Evolutionary conservation across 1,140 invertebrate genomes (phyloP).

Genomic region (Drosophila orena): DNA sequence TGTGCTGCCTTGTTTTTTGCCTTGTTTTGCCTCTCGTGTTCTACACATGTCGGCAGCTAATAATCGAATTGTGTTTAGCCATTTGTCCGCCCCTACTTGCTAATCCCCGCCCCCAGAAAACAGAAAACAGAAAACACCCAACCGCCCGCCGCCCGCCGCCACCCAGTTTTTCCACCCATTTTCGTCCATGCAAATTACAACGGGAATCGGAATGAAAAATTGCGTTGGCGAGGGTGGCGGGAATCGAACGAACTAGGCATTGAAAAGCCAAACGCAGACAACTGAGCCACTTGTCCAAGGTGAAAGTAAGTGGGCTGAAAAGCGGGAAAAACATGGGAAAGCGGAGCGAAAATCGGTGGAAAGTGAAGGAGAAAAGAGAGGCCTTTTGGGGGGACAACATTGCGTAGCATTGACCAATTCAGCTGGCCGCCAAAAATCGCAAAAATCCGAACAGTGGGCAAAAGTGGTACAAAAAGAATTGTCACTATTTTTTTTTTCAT

Average conservation of each 20-base stretch:
- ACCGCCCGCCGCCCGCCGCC: not conserved
- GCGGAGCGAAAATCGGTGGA: not conserved
- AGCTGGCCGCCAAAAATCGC: conserved; percentile 57
- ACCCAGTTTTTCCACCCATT: conserved; percentile 2
- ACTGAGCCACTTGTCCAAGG: conserved; percentile 52
- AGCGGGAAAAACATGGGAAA: not conserved
- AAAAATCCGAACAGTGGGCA: conserved; percentile 4
- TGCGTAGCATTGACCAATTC: conserved; percentile 50
- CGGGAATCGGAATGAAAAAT: conserved; percentile 9
- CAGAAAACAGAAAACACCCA: conserved; percentile 19
- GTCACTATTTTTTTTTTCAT: too few species aligned
- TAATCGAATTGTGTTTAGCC: conserved; percentile 63
- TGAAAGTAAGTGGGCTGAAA: conserved; percentile 7
- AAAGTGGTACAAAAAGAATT: not conserved
- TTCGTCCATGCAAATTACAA: conserved; percentile 45
- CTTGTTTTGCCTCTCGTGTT: conserved; percentile 43
- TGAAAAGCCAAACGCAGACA: conserved; percentile 50
- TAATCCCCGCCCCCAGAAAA: conserved; percentile 11
- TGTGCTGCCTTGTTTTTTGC: conserved; percentile 23
- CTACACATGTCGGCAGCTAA: conserved; percentile 54
- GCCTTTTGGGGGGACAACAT: conserved; percentile 13
- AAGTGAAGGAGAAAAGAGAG: not conserved
- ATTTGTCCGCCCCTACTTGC: conserved; percentile 14
- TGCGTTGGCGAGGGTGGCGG: not conserved
- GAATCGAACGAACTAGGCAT: conserved; percentile 34